phyloP scores from a whole-genome alignment of 2,113 vertebrate genomes.

The Mionectes macconnelli region DNA sequence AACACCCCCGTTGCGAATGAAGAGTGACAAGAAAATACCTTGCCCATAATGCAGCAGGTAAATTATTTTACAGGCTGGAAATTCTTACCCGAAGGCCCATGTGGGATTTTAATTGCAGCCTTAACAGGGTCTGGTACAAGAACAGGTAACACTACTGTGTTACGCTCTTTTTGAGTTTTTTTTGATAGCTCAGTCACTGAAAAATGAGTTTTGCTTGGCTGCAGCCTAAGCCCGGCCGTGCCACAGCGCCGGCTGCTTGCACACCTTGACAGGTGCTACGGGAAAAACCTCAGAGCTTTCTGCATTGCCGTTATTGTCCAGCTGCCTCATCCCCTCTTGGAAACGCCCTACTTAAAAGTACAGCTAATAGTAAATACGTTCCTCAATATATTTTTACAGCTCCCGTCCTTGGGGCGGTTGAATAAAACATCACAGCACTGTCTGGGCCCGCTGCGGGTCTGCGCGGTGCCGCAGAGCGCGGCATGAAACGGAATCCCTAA shows the following conservation, averaged over 20 bases:
- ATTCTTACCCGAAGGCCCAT: not conserved
- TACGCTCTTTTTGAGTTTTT: not conserved
- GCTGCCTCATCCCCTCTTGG: not conserved
- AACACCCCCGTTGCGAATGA: conserved; percentile 11
- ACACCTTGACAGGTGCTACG: rapidly evolving
- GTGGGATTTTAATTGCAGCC: not conserved
- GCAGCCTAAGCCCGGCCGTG: rapidly evolving
- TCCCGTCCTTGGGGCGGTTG: not conserved
- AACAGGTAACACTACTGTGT: not conserved
- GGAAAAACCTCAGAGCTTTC: not conserved
- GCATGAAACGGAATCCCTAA: not conserved
- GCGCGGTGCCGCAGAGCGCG: not conserved
- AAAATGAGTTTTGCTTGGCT: not conserved
- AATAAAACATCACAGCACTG: not conserved
- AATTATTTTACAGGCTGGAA: conserved; percentile 30
- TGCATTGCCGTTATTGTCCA: not conserved
- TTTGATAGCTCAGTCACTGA: not conserved
- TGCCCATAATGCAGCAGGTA: conserved; percentile 50
- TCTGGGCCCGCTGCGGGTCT: not conserved
- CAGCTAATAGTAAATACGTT: not conserved
- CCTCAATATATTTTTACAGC: not conserved
- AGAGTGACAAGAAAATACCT: conserved; percentile 26
- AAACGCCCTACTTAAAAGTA: not conserved
- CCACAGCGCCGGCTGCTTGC: rapidly evolving
- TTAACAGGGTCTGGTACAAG: not conserved